Percentiles rank a stretch among this genome's conserved stretches.
Evolutionary conservation across 2,797 vertebrate genomes (phyloP).

Genomic region (Choloepus didactylus): DNA sequence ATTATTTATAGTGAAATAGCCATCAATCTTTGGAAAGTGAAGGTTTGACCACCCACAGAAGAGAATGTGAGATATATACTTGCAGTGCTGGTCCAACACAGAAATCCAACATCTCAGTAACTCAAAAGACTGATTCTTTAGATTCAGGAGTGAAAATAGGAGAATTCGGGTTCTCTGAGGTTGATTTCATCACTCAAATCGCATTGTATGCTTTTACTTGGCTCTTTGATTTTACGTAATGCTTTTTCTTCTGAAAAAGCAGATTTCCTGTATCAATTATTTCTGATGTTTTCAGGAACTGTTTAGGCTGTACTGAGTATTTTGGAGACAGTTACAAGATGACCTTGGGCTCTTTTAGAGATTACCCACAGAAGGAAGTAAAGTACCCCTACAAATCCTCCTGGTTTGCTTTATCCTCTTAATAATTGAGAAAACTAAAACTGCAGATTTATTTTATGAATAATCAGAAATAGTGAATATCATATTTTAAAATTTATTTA

Average conservation of each 20-base stretch:
- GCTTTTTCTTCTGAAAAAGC: background rate
- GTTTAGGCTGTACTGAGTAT: background rate
- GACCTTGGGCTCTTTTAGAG: background rate
- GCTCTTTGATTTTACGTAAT: background rate
- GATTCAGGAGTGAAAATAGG: background rate
- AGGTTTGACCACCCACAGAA: background rate
- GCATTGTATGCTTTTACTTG: background rate
- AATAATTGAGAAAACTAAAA: background rate
- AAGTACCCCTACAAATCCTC: background rate
- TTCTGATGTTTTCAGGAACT: background rate
- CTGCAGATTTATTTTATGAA: background rate
- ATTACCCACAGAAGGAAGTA: background rate
- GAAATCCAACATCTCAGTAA: background rate
- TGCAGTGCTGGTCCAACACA: background rate
- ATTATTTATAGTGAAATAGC: background rate
- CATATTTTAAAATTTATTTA: conserved; percentile 29
- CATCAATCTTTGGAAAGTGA: background rate
- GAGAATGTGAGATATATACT: background rate
- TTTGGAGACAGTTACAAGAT: background rate
- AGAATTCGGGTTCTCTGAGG: background rate
- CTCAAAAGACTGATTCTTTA: background rate
- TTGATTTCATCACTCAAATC: background rate
- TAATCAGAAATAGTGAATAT: background rate
- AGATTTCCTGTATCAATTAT: background rate
- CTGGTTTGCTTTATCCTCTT: background rate